Conservation (phyloP, 2,888 invertebrate genomes). For the Volucella zonaria region DNA sequence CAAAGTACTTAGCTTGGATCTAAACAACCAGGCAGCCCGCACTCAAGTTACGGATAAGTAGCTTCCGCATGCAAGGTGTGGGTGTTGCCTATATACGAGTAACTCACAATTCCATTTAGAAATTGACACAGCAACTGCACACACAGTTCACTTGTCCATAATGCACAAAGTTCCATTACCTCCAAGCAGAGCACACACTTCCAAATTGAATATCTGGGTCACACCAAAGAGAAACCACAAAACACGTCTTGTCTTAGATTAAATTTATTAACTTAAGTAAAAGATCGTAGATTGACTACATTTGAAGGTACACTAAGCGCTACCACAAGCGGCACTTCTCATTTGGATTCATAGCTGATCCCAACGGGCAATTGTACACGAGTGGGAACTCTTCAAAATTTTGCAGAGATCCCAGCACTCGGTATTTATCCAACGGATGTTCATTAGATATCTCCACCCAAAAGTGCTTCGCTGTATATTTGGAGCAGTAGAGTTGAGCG, state of each 20-base stretch:
- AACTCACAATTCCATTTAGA: conserved; percentile 1
- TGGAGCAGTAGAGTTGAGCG: conserved; percentile 79
- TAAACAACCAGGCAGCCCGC: conserved; percentile 1
- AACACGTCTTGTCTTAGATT: too few relatives aligned
- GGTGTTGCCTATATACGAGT: conserved; percentile 4
- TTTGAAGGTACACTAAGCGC: conserved; percentile 40
- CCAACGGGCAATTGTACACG: conserved; percentile 76
- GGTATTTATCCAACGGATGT: conserved; percentile 79
- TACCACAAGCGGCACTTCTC: conserved; percentile 77
- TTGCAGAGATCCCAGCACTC: conserved; percentile 79
- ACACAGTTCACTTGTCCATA: too few relatives aligned
- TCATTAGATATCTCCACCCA: conserved; percentile 78
- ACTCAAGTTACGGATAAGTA: background rate
- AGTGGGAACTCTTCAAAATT: conserved; percentile 78
- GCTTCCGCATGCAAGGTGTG: conserved; percentile 32
- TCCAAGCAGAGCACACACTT: too few relatives aligned
- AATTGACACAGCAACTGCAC: conserved; percentile 21
- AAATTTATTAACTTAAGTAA: too few relatives aligned
- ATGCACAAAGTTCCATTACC: too few relatives aligned
- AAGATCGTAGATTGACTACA: too few relatives aligned
- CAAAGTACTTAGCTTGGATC: background rate
- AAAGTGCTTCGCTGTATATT: conserved; percentile 78
- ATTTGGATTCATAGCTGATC: conserved; percentile 78
- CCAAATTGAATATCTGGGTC: too few relatives aligned
- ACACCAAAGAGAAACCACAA: too few relatives aligned